Evolutionary conservation across 2,113 vertebrate species (phyloP).

Genomic region (Nesoenas mayeri): DNA sequence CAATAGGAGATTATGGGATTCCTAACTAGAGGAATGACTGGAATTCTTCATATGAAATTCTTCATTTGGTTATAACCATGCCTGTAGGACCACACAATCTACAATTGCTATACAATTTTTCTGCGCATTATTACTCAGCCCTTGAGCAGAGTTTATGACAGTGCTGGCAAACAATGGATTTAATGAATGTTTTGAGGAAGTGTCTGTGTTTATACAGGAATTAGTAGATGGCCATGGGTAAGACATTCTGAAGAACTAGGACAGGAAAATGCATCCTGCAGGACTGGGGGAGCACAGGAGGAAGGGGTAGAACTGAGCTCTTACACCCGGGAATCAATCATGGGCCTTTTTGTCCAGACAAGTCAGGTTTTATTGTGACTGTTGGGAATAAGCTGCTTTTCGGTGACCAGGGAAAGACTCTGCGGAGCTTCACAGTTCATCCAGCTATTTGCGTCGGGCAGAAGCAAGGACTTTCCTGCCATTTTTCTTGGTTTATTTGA

Average conservation of each 20-base stretch:
- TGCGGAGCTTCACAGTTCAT: fast-evolving
- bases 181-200: conserved; percentile 9
- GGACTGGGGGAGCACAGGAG: neutral
- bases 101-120: neutral
- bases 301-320: neutral
- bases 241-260: neutral
- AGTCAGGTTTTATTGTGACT: neutral
- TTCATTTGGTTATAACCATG: neutral
- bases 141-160: neutral
- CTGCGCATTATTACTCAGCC: neutral
- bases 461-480: neutral
- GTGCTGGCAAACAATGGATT: neutral
- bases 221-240: neutral
- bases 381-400: neutral
- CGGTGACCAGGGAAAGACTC: neutral
- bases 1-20: neutral
- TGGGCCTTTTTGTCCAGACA: neutral
- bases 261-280: neutral
- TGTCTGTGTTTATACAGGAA: conserved; percentile 11
- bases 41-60: neutral
- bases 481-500: neutral
- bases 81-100: neutral
- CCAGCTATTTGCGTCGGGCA: neutral
- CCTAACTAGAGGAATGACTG: neutral
- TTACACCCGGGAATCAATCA: neutral